Evolutionary conservation across 2,888 invertebrate genomes (phyloP), one percentile per base, ranked within the genome.

Genomic region (Amphimallon solstitiale): DNA sequence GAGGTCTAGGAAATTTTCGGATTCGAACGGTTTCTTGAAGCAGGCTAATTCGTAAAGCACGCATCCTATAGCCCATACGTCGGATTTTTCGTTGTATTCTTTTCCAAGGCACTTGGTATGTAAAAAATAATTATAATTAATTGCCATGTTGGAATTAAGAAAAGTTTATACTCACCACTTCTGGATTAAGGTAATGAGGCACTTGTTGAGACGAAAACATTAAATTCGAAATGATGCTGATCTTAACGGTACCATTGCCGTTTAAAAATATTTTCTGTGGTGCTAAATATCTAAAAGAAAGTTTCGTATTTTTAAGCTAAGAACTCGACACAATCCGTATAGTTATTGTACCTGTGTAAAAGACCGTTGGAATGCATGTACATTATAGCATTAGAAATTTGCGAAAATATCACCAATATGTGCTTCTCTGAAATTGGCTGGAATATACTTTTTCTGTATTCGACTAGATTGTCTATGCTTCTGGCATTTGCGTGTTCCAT

Each of bases 401-500:
- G 91, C 66, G 86, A 85, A 73, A 91, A 89, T 68, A 90, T 84
- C 3, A 83, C 80, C 40, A 91, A 81, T 48, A 90, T 85, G 68
- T 88, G 87, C 67, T 85, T 82, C 77, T 92, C 92, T 1, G 86
- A 85, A 62, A 92, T 81, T 5, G 84, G 77, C 76, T 78, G 70
- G 64, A 73, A 72, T 37, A 72, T 72, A 51, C 75, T 72, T 34
- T 84, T 82, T 21, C 86, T 84, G 43, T 84, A 82, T 21, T 85
- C 80, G 43, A 92, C 84, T 69, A 87, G 85, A 74, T 91, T 89
- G 0, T 89, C 86, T 67, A 92, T 78, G 2, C 90, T 92, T 7
- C 91, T 92, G 14, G 89, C 90, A 78, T 92, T 90, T 2, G 91
- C 92, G 78, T 90, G 92, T 77, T 92, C 92, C 91, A 92, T 92